Evolutionary conservation across 2,797 vertebrate species (phyloP).

Genomic region (Malurus leucopterus): DNA sequence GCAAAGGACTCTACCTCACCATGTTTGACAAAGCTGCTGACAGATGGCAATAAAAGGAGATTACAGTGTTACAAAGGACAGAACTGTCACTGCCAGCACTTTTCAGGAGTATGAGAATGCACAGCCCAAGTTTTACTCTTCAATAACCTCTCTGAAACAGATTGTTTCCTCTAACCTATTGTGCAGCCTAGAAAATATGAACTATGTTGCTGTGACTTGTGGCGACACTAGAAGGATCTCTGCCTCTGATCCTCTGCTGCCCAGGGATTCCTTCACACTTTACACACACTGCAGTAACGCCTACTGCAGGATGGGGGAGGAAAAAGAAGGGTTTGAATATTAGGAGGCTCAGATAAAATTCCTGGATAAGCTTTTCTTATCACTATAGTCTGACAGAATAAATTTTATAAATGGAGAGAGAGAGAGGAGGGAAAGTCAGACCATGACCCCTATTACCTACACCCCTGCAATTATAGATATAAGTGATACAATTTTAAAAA

Average conservation of each 20-base stretch:
- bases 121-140: not conserved
- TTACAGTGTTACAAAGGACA: not conserved
- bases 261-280: not conserved
- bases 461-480: not conserved
- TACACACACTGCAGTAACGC: not conserved
- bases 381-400: not conserved
- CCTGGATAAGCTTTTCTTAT: not conserved
- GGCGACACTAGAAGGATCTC: not conserved
- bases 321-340: not conserved
- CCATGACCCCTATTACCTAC: accelerated
- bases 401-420: not conserved
- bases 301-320: not conserved
- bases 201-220: not conserved
- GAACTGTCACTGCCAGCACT: not conserved
- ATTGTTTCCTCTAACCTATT: not conserved
- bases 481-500: not conserved
- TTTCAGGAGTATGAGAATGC: not conserved
- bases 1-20: not conserved
- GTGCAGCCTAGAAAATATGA: not conserved
- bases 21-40: not conserved
- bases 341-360: not conserved
- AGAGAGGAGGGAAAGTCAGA: not conserved
- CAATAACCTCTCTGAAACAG: not conserved
- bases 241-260: not conserved
- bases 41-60: not conserved